Evolutionary conservation across 1,140 invertebrate genomes (phyloP).

Genomic region (Drosophila grimshawi): DNA sequence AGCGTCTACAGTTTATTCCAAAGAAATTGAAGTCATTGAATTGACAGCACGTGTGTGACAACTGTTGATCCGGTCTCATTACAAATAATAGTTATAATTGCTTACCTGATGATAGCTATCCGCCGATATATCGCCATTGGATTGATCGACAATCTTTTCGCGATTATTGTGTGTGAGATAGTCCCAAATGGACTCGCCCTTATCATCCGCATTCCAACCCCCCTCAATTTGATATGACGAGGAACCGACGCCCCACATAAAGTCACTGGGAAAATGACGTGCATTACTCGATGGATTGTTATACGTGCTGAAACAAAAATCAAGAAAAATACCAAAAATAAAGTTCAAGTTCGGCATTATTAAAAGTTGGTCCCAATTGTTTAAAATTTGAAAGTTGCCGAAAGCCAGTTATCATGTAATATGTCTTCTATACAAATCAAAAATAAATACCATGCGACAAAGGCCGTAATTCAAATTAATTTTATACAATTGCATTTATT

Average conservation of each 20-base stretch:
- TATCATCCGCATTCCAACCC: constrained; percentile 89
- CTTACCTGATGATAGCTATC: constrained; percentile 86
- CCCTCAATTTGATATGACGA: constrained; percentile 89
- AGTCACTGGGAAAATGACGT: constrained; percentile 85
- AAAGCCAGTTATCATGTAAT: not conserved
- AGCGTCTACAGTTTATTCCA: not conserved
- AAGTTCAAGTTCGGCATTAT: constrained; percentile 13
- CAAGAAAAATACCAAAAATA: constrained; percentile 21
- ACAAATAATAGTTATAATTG: not conserved
- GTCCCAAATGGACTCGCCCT: constrained; percentile 87
- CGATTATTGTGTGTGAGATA: constrained; percentile 84
- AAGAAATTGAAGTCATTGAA: not conserved
- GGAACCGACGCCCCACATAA: constrained; percentile 86
- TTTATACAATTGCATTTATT: constrained; percentile 20
- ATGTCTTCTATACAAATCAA: constrained; percentile 8
- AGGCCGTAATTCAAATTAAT: constrained; percentile 9
- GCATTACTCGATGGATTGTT: constrained; percentile 40
- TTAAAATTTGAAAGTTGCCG: constrained; percentile 10
- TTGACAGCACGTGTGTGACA: not conserved
- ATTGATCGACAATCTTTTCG: constrained; percentile 85
- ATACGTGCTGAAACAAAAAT: constrained; percentile 50
- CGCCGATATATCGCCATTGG: constrained; percentile 86
- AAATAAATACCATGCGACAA: constrained; percentile 3
- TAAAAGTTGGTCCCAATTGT: constrained; percentile 30
- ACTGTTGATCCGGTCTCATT: too few species aligned